Percentiles rank a stretch among this genome's conserved stretches.
Conservation (phyloP, 2,888 invertebrate genomes). For the Drosophila birchii region DNA sequence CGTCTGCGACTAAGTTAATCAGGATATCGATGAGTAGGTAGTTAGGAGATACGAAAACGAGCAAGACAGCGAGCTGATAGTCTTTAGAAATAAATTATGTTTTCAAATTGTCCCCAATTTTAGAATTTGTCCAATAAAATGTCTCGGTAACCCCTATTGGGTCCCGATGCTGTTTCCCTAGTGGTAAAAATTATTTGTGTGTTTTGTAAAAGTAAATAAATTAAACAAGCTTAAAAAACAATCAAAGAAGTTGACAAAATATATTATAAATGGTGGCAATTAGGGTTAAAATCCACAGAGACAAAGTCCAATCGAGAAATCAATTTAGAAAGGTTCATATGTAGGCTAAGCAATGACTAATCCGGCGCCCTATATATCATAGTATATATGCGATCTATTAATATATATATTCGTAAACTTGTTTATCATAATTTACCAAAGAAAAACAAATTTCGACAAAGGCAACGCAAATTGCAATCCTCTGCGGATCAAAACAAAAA, state of each 20-base stretch:
- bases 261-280: too few relatives aligned
- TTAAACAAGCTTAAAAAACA: neutral
- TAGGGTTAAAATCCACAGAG: neutral
- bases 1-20: neutral
- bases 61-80: neutral
- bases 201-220: neutral
- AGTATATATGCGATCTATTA: neutral
- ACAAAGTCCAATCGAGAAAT: conserved; percentile 2
- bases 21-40: neutral
- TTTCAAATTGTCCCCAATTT: neutral
- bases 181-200: neutral
- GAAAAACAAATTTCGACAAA: conserved; percentile 60
- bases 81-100: neutral
- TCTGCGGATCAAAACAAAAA: conserved; percentile 32
- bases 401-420: conserved; percentile 54
- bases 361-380: neutral
- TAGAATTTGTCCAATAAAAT: neutral
- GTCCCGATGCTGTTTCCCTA: neutral
- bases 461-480: conserved; percentile 43
- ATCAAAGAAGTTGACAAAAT: too few relatives aligned
- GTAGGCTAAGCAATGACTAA: conserved; percentile 19
- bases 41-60: neutral
- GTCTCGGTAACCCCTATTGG: too few relatives aligned
- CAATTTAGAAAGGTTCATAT: neutral
- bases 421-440: conserved; percentile 62